Evolutionary conservation across 2,113 vertebrate species (phyloP), one percentile per base, ranked within the genome.

Genomic region (Panthera leo): DNA sequence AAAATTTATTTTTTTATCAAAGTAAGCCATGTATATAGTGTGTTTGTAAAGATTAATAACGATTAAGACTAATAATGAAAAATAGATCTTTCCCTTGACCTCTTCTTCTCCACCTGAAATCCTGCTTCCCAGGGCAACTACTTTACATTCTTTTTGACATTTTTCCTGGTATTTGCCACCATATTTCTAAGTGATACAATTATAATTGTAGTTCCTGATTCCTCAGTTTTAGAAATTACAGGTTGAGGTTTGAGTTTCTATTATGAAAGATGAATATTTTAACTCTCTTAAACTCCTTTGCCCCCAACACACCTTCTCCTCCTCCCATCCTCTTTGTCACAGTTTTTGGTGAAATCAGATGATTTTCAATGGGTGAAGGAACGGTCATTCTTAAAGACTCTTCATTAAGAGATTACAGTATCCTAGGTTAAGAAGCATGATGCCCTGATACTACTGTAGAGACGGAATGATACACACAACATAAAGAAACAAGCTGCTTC

Each of bases 211-310:
- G 36, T 79, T 91, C 34, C 71, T 86, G 14, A 61, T 70, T 85
- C 42, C 78, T 93, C 4, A 36, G 48, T 84, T 97, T 95, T 67
- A 55, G 25, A 86, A 92, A 95, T 63, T 89, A 18, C 7, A 39
- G 70, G 42, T 48, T 75, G 29, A 45, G 14, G 75, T 36, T 48
- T 86, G 29, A 39, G 18, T 55, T 96, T 94, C 39, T 70, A 15
- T 92, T 91, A 67, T 82, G 23, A 87, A 97, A 88, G 15, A 68
- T 86, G 15, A 96, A 85, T n/a, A 80, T 45, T 45, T 96, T 73
- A 82, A 71, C 11, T 58, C 11, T 83, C 6, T 53, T 86, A 76
- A 93, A 63, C 39, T 4, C 1, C 0, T 29, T 91, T 58, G 14
- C 34, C 45, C 39, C 51, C 61, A 36, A 82, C 36, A 65, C 13